phyloP scores from a whole-genome alignment of 2,888 invertebrate genomes.

The Hydrotaea cyrtoneurina region DNA sequence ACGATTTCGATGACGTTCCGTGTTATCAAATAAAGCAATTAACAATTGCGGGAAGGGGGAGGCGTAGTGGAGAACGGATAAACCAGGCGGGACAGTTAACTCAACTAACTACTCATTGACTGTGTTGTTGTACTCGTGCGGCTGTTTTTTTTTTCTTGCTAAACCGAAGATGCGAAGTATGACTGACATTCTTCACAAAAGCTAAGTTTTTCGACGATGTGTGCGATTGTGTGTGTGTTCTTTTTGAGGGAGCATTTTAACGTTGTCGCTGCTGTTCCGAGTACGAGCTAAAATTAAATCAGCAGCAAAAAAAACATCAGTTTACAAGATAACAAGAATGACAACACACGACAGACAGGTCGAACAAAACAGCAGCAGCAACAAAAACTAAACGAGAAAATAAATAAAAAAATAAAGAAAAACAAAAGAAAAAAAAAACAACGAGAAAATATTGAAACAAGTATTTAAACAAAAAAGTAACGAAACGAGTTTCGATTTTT shows the following conservation, averaged over 20 bases:
- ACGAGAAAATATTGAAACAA: background rate
- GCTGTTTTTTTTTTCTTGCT: background rate
- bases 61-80: background rate
- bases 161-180: background rate
- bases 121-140: background rate
- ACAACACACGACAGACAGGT: constrained; percentile 30
- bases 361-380: background rate
- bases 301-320: constrained; percentile 1
- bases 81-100: background rate
- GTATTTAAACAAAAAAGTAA: background rate
- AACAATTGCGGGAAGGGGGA: background rate
- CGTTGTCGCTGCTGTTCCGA: background rate
- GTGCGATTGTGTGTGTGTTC: background rate
- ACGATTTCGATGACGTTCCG: too few relatives aligned
- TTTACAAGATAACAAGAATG: constrained; percentile 30
- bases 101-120: background rate
- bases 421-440: background rate
- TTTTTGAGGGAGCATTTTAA: background rate
- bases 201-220: background rate
- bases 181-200: background rate
- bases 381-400: background rate
- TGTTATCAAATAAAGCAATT: background rate
- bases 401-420: background rate
- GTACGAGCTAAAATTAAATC: constrained; percentile 18
- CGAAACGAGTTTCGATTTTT: background rate